Conservation (phyloP, 2,888 invertebrate genomes). For the Chromoteleia sp. region DNA sequence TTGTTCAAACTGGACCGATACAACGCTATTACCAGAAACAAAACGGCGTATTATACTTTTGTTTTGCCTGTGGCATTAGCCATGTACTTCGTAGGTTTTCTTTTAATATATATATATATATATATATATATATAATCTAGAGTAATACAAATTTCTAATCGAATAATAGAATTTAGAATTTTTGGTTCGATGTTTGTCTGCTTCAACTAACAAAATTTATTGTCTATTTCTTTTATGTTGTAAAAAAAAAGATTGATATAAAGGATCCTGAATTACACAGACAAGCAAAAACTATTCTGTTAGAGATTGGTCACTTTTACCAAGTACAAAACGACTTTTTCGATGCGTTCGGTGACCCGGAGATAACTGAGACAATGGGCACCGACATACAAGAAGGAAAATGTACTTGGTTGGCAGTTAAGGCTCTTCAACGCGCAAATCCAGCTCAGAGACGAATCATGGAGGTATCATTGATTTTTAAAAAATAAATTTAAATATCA, state of each 20-base stretch:
- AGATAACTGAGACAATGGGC: constrained; percentile 94
- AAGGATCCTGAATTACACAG: constrained; percentile 92
- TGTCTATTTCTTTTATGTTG: no score
- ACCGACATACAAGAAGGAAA: constrained; percentile 98
- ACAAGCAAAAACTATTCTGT: constrained; percentile 93
- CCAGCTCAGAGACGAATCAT: constrained; percentile 90
- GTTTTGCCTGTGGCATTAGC: constrained; percentile 95
- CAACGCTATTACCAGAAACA: constrained; percentile 94
- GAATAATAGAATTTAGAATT: no score
- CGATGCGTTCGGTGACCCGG: constrained; percentile 95
- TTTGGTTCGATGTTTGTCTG: no score
- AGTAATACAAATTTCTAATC: no score
- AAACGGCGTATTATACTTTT: constrained; percentile 97
- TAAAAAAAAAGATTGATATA: constrained; percentile 86
- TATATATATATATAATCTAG: no score
- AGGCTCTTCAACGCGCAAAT: constrained; percentile 92
- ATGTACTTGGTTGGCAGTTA: constrained; percentile 97
- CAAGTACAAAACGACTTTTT: constrained; percentile 96
- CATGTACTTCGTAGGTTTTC: constrained; percentile 92
- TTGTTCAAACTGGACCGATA: constrained; percentile 94
- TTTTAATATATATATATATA: neutral
- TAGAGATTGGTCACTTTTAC: constrained; percentile 97
- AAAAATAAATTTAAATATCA: no score
- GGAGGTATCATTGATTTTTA: constrained; percentile 83
- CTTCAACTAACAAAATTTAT: no score